Evolutionary conservation across 2,113 vertebrate genomes (phyloP).

Genomic region (Atractosteus spatula): DNA sequence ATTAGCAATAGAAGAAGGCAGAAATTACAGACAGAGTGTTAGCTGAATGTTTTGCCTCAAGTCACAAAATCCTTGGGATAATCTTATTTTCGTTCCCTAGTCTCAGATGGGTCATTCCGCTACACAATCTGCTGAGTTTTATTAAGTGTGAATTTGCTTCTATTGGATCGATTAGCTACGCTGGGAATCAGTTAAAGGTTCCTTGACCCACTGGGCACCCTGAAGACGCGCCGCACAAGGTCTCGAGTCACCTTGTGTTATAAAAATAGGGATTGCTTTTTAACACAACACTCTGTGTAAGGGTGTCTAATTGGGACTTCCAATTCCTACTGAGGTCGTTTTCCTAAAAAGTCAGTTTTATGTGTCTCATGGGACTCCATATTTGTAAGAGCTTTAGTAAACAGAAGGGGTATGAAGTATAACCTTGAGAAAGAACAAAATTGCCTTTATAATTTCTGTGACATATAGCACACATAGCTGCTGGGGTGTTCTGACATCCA

Average conservation of each 20-base stretch:
- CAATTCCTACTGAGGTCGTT: conserved; percentile 36
- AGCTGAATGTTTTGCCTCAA: too few relatives aligned
- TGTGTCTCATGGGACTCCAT: conserved; percentile 35
- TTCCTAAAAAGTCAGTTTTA: conserved; percentile 39
- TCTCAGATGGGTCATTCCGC: conserved; percentile 62
- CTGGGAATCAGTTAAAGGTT: conserved; percentile 20
- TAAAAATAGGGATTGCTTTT: conserved; percentile 53
- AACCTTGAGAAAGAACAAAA: too few relatives aligned
- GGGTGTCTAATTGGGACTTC: conserved; percentile 52
- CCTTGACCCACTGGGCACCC: conserved; percentile 49
- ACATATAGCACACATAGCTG: too few relatives aligned
- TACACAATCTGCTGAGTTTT: conserved; percentile 67
- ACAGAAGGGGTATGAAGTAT: too few relatives aligned
- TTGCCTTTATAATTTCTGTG: too few relatives aligned
- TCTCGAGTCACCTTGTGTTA: conserved; percentile 11
- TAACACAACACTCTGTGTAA: conserved; percentile 58
- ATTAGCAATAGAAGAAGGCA: background rate
- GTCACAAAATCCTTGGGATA: conserved; percentile 37
- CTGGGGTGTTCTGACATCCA: too few relatives aligned
- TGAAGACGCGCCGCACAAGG: background rate
- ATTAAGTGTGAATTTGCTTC: conserved; percentile 54
- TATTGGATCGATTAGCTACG: conserved; percentile 27
- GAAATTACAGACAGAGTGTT: background rate
- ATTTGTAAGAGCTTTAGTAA: conserved; percentile 2
- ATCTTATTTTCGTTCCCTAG: conserved; percentile 60